phyloP scores from a whole-genome alignment of 2,113 vertebrate species.

The Odocoileus virginianus region DNA sequence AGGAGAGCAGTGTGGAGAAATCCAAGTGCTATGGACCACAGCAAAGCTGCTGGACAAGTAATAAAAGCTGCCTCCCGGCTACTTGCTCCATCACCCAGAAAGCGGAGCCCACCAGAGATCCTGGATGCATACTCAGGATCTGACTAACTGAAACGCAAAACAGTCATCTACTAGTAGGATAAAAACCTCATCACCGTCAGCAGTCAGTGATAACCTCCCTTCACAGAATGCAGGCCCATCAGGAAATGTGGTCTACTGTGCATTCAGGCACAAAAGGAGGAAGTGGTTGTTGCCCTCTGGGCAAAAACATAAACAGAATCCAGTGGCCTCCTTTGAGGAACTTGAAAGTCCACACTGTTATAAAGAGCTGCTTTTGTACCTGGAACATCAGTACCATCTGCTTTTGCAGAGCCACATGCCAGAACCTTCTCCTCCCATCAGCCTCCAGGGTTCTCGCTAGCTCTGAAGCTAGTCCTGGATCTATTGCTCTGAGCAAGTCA shows the following conservation, averaged over 20 bases:
- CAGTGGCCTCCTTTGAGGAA: conserved; percentile 62
- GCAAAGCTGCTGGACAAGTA: not conserved
- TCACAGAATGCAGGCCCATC: conserved; percentile 23
- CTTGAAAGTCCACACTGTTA: conserved; percentile 56
- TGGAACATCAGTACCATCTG: conserved; percentile 56
- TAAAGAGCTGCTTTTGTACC: conserved; percentile 35
- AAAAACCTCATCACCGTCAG: conserved; percentile 66
- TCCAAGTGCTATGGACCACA: not conserved
- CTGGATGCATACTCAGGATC: not conserved
- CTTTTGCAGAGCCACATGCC: conserved; percentile 45
- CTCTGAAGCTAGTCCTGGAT: not conserved
- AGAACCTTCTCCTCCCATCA: conserved; percentile 35
- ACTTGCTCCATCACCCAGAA: conserved; percentile 24
- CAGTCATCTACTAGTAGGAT: conserved; percentile 52
- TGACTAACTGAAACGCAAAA: conserved; percentile 63
- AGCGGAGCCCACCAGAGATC: not conserved
- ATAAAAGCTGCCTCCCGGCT: not conserved
- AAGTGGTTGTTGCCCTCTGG: not conserved
- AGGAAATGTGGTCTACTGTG: conserved; percentile 49
- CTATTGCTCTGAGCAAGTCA: not conserved
- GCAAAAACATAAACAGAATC: conserved; percentile 72
- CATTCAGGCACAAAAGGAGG: conserved; percentile 54
- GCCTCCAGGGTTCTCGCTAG: not conserved
- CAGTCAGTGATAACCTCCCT: conserved; percentile 60
- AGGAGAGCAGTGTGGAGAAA: not conserved